Percentiles rank a stretch among this genome's conserved stretches.
These are phyloP conservation scores for Upupa epops DNA, from an alignment of 2,113 vertebrate species.

Conservation along the genomic window DNA sequence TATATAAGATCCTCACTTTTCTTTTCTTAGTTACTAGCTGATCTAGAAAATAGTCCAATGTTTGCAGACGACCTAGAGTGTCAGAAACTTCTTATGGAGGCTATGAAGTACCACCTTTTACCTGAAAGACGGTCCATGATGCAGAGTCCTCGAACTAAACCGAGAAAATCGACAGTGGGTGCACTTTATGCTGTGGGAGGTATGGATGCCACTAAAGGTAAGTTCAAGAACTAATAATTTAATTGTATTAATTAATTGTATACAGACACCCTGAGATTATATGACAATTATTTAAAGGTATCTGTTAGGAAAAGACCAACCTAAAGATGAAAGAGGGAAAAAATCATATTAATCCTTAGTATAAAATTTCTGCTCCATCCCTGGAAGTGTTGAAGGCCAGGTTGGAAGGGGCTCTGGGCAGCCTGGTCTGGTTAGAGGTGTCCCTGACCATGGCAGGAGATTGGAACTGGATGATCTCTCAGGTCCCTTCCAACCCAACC, in stretches of 20 bases:
- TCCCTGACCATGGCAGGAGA: no score
- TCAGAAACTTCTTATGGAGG: constrained; percentile 97
- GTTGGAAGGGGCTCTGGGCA: no score
- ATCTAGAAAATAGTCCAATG: constrained; percentile 95
- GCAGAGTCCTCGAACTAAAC: constrained; percentile 95
- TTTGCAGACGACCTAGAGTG: constrained; percentile 93
- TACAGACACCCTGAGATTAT: accelerated
- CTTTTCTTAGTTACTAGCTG: constrained; percentile 86
- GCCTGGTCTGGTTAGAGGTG: no score
- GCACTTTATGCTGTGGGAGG: constrained; percentile 95
- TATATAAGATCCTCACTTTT: background rate
- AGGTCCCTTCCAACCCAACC: no score
- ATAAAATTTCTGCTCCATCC: no score
- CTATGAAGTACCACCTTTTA: constrained; percentile 97
- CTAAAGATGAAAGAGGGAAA: background rate
- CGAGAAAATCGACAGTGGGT: constrained; percentile 97
- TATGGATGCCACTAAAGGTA: constrained; percentile 95
- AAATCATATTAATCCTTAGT: no score
- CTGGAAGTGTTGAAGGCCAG: no score
- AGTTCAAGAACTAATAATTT: background rate
- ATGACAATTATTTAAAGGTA: background rate
- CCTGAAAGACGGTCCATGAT: constrained; percentile 93
- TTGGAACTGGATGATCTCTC: no score
- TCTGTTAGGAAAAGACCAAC: background rate
- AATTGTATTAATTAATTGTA: background rate